A percentile compares a stretch with the other conserved stretches of the same genome.
These are phyloP conservation scores for Noctua comes DNA, from an alignment of 2,888 invertebrate species.

Conservation along the genomic window DNA sequence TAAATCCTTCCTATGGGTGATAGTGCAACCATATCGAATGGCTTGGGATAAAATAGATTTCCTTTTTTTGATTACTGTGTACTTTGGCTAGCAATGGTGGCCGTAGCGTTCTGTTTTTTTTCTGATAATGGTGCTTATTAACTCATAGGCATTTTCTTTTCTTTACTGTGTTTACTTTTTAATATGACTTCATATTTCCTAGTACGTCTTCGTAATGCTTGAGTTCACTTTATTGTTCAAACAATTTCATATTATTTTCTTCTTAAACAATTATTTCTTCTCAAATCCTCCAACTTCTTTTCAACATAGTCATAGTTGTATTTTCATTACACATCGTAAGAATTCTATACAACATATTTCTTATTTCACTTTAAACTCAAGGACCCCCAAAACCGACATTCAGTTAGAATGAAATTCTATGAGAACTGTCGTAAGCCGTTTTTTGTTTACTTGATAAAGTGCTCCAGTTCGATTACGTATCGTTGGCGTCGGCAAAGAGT, in stretches of 20 bases:
- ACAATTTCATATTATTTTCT: not conserved
- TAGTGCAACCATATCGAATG: constrained; percentile 8
- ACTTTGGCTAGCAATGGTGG: not conserved
- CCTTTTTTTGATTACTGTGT: too few relatives aligned
- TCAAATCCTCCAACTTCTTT: not conserved
- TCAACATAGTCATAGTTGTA: not conserved
- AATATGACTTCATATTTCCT: not conserved
- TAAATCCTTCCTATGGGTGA: constrained; percentile 5
- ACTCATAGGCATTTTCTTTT: too few relatives aligned
- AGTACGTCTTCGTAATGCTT: not conserved
- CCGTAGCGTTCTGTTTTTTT: not conserved
- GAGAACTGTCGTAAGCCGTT: constrained; percentile 63
- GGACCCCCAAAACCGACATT: constrained; percentile 41
- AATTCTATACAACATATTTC: not conserved
- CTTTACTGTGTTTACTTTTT: too few relatives aligned
- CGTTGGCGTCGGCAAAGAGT: constrained; percentile 5
- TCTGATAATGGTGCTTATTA: too few relatives aligned
- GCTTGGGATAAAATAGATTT: not conserved
- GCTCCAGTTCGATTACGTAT: constrained; percentile 59
- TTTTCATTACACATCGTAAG: not conserved
- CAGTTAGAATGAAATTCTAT: constrained; percentile 68
- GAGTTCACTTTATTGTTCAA: not conserved
- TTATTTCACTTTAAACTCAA: constrained; percentile 13
- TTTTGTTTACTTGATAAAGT: constrained; percentile 75
- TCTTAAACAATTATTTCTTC: not conserved